A percentile compares a stretch with the other conserved stretches of the same genome.
phyloP scores from a whole-genome alignment of 35 echinoderm and acorn worm species.

The Lytechinus variegatus region DNA sequence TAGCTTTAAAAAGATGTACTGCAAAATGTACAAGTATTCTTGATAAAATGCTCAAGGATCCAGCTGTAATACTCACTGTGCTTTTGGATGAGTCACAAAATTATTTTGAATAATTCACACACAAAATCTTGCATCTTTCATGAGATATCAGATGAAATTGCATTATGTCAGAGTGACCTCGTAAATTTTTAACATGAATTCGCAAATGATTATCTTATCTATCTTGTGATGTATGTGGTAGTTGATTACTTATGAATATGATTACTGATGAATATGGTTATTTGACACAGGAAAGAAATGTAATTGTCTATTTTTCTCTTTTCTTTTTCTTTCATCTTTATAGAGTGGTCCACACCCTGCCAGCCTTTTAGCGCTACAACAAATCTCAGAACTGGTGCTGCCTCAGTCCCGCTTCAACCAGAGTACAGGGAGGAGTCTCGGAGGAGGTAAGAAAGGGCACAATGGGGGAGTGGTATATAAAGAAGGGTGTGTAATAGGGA shows the following conservation, averaged over 20 bases:
- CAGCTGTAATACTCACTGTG: background rate
- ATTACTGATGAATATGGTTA: background rate
- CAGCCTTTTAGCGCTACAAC: slow-evolving; percentile 96
- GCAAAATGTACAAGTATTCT: background rate
- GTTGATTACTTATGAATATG: background rate
- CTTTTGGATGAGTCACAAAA: background rate
- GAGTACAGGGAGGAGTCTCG: slow-evolving; percentile 55
- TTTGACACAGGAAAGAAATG: background rate
- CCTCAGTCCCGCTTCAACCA: slow-evolving; percentile 97
- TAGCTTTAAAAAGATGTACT: background rate
- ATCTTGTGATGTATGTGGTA: background rate
- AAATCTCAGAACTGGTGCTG: slow-evolving; percentile 94
- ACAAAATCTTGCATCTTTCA: background rate
- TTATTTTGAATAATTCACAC: background rate
- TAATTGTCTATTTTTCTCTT: background rate
- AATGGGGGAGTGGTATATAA: background rate
- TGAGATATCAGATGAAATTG: background rate
- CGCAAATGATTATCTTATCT: background rate
- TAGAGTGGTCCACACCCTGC: slow-evolving; percentile 98
- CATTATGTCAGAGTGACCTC: background rate
- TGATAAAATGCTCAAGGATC: background rate
- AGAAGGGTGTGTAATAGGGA: background rate
- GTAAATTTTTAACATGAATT: background rate
- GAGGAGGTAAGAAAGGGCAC: slow-evolving; percentile 42
- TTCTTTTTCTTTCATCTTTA: slow-evolving; percentile 32